Evolutionary conservation across 2,888 invertebrate species (phyloP).

Genomic region (Cremastinae sp.): DNA sequence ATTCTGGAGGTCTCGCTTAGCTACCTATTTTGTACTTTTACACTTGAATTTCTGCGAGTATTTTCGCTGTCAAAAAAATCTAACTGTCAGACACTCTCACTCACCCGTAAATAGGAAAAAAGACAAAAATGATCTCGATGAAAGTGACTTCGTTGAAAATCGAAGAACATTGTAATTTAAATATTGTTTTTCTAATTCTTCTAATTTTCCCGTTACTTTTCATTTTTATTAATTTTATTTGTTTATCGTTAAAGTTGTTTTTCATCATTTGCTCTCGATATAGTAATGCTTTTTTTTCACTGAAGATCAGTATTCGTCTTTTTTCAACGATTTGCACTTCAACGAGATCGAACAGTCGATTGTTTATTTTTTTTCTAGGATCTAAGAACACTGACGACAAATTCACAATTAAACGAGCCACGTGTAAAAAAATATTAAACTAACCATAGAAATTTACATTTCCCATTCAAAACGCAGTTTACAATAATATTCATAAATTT

Average conservation of each 20-base stretch:
- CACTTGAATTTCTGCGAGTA: conserved; percentile 62
- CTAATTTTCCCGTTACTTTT: no score
- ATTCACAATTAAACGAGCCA: conserved; percentile 39
- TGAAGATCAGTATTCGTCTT: conserved; percentile 50
- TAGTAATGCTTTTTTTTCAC: conserved; percentile 56
- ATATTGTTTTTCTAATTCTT: no score
- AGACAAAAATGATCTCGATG: background rate
- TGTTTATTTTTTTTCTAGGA: conserved; percentile 32
- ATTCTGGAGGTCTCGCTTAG: conserved; percentile 74
- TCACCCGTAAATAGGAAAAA: conserved; percentile 9
- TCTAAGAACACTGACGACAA: conserved; percentile 45
- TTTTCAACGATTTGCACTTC: conserved; percentile 13
- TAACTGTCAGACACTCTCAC: background rate
- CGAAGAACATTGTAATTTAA: conserved; percentile 6
- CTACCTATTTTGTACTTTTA: conserved; percentile 72
- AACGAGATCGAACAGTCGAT: conserved; percentile 29
- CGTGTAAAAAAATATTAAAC: conserved; percentile 57
- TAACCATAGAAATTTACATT: conserved; percentile 57
- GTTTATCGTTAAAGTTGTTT: no score
- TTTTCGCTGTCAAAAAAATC: conserved; percentile 36
- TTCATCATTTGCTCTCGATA: no score
- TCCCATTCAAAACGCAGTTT: conserved; percentile 49
- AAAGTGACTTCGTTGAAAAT: background rate
- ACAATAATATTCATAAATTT: conserved; percentile 43
- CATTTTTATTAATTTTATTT: no score